These are phyloP conservation scores for Vandiemenella viatica DNA, from an alignment of 2,888 invertebrate genomes.

Conservation along the genomic window DNA sequence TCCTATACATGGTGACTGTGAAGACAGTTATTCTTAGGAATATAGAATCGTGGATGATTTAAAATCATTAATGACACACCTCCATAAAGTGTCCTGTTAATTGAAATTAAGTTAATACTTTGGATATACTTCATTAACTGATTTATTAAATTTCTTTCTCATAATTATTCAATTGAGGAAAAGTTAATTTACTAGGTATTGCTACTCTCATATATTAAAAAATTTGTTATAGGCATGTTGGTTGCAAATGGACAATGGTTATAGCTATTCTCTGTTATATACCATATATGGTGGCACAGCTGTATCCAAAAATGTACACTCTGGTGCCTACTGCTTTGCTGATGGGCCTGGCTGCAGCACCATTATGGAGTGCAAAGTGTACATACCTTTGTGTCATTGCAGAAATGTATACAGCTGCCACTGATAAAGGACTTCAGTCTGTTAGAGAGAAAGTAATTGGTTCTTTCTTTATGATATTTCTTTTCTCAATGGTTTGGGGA, in stretches of 20 bases:
- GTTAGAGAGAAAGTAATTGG: conserved; percentile 22
- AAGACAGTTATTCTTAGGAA: too few species aligned
- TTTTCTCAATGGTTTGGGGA: conserved; percentile 36
- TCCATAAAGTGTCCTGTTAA: too few species aligned
- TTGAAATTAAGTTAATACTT: too few species aligned
- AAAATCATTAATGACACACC: too few species aligned
- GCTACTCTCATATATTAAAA: neutral
- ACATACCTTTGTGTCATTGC: conserved; percentile 32
- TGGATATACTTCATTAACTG: too few species aligned
- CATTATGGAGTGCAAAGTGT: conserved; percentile 41
- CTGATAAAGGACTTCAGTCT: neutral
- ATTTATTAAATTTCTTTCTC: too few species aligned
- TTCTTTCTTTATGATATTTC: conserved; percentile 37
- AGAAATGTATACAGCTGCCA: neutral
- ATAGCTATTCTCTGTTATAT: conserved; percentile 33
- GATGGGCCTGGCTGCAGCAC: conserved; percentile 36
- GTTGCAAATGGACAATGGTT: conserved; percentile 34
- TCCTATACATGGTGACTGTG: too few species aligned
- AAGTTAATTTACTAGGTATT: neutral
- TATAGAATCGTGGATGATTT: too few species aligned
- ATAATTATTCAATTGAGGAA: too few species aligned
- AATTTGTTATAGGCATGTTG: conserved; percentile 1
- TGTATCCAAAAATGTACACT: conserved; percentile 33
- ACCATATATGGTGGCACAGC: conserved; percentile 36
- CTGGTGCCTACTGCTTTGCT: conserved; percentile 26